These are phyloP conservation scores for Musca vetustissima DNA, from an alignment of 1,140 invertebrate genomes.

Conservation along the genomic window DNA sequence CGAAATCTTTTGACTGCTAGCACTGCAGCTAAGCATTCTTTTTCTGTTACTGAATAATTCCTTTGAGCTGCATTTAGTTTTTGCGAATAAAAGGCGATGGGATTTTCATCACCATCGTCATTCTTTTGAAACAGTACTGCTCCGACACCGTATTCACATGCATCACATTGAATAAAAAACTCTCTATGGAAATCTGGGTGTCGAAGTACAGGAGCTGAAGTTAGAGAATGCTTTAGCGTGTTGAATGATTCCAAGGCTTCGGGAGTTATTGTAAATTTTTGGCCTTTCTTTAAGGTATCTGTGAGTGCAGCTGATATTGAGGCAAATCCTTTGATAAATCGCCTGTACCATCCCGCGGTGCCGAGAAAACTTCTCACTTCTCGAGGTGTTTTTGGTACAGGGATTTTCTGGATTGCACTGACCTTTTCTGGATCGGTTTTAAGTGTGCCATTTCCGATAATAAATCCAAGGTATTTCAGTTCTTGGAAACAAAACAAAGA, in stretches of 20 bases:
- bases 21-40: no score
- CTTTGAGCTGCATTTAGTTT: no score
- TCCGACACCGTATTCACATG: not conserved
- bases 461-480: constrained; percentile 29
- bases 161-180: no score
- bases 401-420: constrained; percentile 8
- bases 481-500: no score
- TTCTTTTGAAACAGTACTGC: not conserved
- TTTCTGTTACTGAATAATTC: no score
- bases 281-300: no score
- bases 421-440: no score
- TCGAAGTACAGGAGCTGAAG: not conserved
- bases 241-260: not conserved
- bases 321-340: not conserved
- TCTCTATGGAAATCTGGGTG: not conserved
- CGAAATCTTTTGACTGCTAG: no score
- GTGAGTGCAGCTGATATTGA: no score
- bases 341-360: constrained; percentile 21
- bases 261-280: no score
- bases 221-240: not conserved
- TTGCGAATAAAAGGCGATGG: no score
- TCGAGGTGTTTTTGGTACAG: constrained; percentile 20
- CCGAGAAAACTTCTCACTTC: constrained; percentile 37
- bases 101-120: not conserved
- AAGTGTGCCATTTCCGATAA: constrained; percentile 28